Conservation (phyloP, 2,113 vertebrate species). For the Petroica traversi region DNA sequence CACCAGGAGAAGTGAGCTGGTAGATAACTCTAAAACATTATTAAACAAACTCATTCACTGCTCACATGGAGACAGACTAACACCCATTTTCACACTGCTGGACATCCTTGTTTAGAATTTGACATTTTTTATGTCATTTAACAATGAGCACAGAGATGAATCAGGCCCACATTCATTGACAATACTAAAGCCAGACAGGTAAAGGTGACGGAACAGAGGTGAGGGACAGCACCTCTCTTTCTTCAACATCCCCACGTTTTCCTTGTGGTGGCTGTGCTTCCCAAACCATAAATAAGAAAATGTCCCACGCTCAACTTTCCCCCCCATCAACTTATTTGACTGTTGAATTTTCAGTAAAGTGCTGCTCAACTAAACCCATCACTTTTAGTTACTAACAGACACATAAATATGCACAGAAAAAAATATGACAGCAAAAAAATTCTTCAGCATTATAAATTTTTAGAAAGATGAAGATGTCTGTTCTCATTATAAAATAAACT, state of each 20-base stretch:
- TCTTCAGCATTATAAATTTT: background rate
- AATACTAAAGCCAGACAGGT: background rate
- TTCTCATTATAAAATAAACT: background rate
- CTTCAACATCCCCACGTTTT: no score
- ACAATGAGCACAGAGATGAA: background rate
- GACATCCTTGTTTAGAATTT: background rate
- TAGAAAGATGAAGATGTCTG: background rate
- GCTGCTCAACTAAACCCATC: background rate
- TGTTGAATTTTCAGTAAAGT: background rate
- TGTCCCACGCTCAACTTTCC: background rate
- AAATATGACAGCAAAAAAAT: background rate
- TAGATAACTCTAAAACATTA: background rate
- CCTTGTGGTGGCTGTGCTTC: background rate
- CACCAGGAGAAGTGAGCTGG: background rate
- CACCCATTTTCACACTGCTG: background rate
- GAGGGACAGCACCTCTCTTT: background rate
- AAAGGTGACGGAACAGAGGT: background rate
- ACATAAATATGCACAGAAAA: background rate
- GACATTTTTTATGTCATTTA: background rate
- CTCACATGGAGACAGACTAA: background rate
- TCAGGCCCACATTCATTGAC: accelerated
- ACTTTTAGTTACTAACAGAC: background rate
- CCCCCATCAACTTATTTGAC: background rate
- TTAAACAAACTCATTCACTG: background rate
- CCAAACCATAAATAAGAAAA: background rate